Conservation (phyloP, 2,888 invertebrate species). For the Ormyrus nitidulus region DNA sequence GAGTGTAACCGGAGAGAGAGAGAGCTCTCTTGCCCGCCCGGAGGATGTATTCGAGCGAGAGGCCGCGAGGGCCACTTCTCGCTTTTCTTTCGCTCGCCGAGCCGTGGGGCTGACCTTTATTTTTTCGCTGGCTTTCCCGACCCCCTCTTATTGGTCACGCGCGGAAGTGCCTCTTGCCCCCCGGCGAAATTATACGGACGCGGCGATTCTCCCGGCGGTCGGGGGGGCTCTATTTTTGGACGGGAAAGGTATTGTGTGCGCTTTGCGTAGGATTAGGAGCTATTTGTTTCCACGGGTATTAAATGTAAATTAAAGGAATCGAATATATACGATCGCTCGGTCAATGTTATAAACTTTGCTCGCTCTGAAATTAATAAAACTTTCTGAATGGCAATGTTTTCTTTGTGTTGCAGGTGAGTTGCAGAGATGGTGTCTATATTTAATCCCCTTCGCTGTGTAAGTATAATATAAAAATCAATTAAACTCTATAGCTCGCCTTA, state of each 20-base stretch:
- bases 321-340: not conserved
- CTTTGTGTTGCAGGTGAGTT: conserved; percentile 41
- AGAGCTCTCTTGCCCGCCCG: not conserved
- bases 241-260: too few species aligned
- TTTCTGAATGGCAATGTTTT: not conserved
- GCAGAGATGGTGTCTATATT: not conserved
- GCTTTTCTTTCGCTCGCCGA: too few species aligned
- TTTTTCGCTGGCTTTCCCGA: too few species aligned
- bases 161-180: too few species aligned
- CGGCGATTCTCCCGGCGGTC: too few species aligned
- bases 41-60: not conserved
- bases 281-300: too few species aligned
- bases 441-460: conserved; percentile 6
- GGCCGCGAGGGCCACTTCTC: not conserved
- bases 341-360: not conserved
- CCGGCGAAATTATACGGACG: too few species aligned
- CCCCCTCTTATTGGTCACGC: too few species aligned
- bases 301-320: too few species aligned
- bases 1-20: not conserved
- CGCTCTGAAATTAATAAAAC: not conserved
- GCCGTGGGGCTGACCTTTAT: too few species aligned
- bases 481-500: not conserved
- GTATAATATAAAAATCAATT: conserved; percentile 3
- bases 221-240: too few species aligned
- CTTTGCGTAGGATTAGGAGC: too few species aligned